phyloP scores from a whole-genome alignment of 2,888 invertebrate species.

The Drosophila anomalipes region DNA sequence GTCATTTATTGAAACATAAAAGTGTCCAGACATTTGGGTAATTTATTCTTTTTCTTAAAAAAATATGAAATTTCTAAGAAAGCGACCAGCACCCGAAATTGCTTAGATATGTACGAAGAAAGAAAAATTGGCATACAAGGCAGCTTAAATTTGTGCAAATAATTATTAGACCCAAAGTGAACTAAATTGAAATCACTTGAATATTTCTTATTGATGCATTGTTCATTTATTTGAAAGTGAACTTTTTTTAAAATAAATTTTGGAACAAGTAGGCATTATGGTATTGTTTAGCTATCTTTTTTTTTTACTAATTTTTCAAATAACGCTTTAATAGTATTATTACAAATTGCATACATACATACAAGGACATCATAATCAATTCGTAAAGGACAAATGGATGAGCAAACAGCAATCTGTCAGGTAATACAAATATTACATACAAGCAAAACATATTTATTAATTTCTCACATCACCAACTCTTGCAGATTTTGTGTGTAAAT shows the following conservation, averaged over 20 bases:
- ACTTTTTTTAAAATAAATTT: too few relatives aligned
- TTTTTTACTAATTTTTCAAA: neutral
- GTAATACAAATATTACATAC: constrained; percentile 34
- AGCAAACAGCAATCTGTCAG: constrained; percentile 45
- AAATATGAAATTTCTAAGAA: too few relatives aligned
- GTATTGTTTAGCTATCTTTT: neutral
- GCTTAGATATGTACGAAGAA: too few relatives aligned
- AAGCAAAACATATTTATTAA: constrained; percentile 70
- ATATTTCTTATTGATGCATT: too few relatives aligned
- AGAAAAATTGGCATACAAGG: neutral
- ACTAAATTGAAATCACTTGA: too few relatives aligned
- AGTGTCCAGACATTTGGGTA: too few relatives aligned
- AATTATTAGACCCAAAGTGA: neutral
- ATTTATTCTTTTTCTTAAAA: too few relatives aligned
- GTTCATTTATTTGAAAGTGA: too few relatives aligned
- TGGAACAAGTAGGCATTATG: too few relatives aligned
- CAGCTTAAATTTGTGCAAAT: neutral
- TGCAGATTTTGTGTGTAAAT: constrained; percentile 51
- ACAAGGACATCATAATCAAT: constrained; percentile 61
- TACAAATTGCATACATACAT: neutral
- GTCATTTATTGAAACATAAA: too few relatives aligned
- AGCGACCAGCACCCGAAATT: too few relatives aligned
- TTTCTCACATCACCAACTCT: constrained; percentile 59
- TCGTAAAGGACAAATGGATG: constrained; percentile 32
- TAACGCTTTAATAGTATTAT: too few relatives aligned